Percentiles rank a stretch among this genome's conserved stretches.
Conservation (phyloP, 2,113 vertebrate genomes). For the Xenopus borealis region DNA sequence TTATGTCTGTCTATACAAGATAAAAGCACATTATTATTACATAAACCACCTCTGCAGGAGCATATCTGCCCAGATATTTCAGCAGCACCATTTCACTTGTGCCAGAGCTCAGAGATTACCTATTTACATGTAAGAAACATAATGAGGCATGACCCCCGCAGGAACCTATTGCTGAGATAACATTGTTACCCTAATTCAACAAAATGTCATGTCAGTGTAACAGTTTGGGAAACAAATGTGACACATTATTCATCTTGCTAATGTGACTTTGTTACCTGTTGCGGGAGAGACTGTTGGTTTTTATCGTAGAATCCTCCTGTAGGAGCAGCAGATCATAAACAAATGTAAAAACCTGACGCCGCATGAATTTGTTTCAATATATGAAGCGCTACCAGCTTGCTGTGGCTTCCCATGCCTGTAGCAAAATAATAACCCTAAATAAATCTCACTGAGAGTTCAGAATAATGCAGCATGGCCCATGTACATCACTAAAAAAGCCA, state of each 20-base stretch:
- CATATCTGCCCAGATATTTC: conserved; percentile 1
- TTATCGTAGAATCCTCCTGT: conserved; percentile 29
- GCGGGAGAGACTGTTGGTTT: conserved; percentile 32
- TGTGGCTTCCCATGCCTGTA: not conserved
- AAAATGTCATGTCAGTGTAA: conserved; percentile 44
- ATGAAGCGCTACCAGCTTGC: not conserved
- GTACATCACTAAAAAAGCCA: no score
- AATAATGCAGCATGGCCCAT: no score
- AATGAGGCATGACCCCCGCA: conserved; percentile 39
- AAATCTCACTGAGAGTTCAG: no score
- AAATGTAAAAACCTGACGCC: conserved; percentile 25
- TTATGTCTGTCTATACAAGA: not conserved
- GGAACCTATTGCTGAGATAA: conserved; percentile 32
- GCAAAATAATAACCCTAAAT: not conserved
- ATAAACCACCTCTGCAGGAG: conserved; percentile 9
- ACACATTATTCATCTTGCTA: conserved; percentile 47
- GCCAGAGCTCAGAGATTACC: conserved; percentile 25
- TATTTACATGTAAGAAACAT: conserved; percentile 38
- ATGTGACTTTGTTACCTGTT: conserved; percentile 43
- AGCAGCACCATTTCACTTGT: conserved; percentile 6
- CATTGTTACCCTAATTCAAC: conserved; percentile 39
- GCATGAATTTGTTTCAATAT: not conserved
- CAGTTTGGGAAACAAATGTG: conserved; percentile 44
- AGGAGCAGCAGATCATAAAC: conserved; percentile 10
- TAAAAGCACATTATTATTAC: not conserved